Evolutionary conservation across 2,888 invertebrate species (phyloP), one percentile per base, ranked within the genome.

Genomic region (Palloptera scutellata): DNA sequence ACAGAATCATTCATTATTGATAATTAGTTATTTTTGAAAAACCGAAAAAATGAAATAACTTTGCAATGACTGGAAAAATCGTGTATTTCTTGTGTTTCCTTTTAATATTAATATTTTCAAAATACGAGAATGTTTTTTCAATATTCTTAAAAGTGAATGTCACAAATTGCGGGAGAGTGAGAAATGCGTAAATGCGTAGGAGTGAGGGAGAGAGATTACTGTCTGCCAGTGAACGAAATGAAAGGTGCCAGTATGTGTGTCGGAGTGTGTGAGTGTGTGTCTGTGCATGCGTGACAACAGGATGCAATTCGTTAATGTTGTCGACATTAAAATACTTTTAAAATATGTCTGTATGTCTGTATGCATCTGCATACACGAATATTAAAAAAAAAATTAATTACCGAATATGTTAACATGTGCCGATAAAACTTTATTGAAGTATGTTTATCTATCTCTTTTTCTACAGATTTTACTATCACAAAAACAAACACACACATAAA

Each of bases 301-400:
- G 58, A 59, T 59, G 58, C 6, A 17, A 42, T 59, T 59, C 58
- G n/a, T 59, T 42, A 59, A 57, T 57, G 19, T 9, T 15, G 54
- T 17, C 20, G 30, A 30, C 30, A 30, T 30, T 30, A 30, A 30
- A 30, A 30, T 30, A 4, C 30, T 30, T 30, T 30, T 30, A 30
- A 30, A 30, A 30, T 30, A 30, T 30, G 2, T 30, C 2, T 30
- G 2, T 30, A 30, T 30, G 2, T 30, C 30, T n/a, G n/a, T n/a
- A n/a, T n/a, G n/a, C n/a, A n/a, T n/a, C n/a, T n/a, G n/a, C n/a
- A n/a, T n/a, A n/a, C n/a, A n/a, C n/a, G n/a, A n/a, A n/a, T n/a
- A n/a, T n/a, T n/a, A n/a, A n/a, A n/a, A n/a, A n/a, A n/a, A 30
- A 30, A 30, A 4, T 30, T 30, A 30, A 30, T 30, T 30, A 30